Percentiles rank a stretch among this genome's conserved stretches.
Conservation (phyloP, 2,888 invertebrate genomes). For the Heteropelma amictum region DNA sequence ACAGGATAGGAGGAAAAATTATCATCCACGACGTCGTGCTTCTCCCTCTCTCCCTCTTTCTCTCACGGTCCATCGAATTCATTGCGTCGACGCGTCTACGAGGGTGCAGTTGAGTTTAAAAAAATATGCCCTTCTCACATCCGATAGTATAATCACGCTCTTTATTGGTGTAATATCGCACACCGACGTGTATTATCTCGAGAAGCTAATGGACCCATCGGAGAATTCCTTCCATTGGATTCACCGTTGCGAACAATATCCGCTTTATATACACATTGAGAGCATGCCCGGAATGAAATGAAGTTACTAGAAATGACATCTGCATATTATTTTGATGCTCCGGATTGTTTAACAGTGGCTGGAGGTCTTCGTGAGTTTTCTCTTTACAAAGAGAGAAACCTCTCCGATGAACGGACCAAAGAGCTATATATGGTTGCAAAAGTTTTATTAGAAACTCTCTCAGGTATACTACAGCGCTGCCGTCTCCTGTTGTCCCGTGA, state of each 20-base stretch:
- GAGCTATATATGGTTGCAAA: constrained; percentile 32
- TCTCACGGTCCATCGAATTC: constrained; percentile 12
- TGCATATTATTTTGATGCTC: constrained; percentile 73
- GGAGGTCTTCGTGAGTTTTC: constrained; percentile 25
- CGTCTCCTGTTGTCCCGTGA: constrained; percentile 11
- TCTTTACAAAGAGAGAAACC: not conserved
- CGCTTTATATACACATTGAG: not conserved
- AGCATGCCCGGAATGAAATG: constrained; percentile 58
- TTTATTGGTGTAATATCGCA: too few species aligned
- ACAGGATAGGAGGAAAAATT: constrained; percentile 34
- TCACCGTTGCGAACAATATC: too few species aligned
- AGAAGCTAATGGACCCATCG: too few species aligned
- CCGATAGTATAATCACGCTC: too few species aligned
- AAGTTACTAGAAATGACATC: constrained; percentile 73
- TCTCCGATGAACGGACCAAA: not conserved
- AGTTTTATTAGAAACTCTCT: constrained; percentile 56
- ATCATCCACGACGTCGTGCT: not conserved
- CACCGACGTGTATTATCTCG: too few species aligned
- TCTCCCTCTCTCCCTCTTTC: not conserved
- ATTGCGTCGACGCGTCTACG: constrained; percentile 34
- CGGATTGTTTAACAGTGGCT: constrained; percentile 70
- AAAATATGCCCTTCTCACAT: too few species aligned
- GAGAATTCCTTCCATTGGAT: too few species aligned
- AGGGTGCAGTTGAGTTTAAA: constrained; percentile 29
- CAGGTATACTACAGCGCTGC: constrained; percentile 28